Percentiles rank a stretch among this genome's conserved stretches.
Conservation (phyloP, 2,888 invertebrate genomes). For the Caenorhabditis sp. region DNA sequence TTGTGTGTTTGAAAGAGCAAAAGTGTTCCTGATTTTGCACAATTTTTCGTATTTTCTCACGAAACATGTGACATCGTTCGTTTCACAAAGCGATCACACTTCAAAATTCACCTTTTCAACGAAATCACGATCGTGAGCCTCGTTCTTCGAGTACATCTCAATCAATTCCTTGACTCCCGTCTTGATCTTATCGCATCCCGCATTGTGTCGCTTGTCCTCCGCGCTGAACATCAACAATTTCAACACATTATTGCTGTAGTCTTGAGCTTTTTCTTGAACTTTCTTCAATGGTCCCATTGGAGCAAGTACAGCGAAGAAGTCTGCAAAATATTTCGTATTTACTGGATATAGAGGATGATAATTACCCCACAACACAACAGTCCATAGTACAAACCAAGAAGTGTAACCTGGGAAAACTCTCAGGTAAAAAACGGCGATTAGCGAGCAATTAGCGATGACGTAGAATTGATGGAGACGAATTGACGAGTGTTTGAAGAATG, state of each 20-base stretch:
- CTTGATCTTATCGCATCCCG: slow-evolving; percentile 12
- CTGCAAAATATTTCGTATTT: too few relatives aligned
- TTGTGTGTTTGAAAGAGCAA: too few relatives aligned
- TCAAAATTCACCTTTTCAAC: slow-evolving; percentile 14
- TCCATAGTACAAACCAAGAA: slow-evolving; percentile 57
- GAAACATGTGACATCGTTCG: not conserved
- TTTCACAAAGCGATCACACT: not conserved
- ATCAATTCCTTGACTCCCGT: slow-evolving; percentile 21
- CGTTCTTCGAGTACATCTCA: slow-evolving; percentile 21
- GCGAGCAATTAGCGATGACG: slow-evolving; percentile 58
- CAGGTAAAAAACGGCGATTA: slow-evolving; percentile 60
- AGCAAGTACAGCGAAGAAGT: slow-evolving; percentile 60
- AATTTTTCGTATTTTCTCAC: not conserved
- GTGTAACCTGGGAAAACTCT: slow-evolving; percentile 55
- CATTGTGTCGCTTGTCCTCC: slow-evolving; percentile 18
- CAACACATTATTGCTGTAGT: slow-evolving; percentile 59
- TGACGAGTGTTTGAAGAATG: slow-evolving; percentile 44
- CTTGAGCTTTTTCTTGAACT: slow-evolving; percentile 55
- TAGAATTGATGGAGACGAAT: slow-evolving; percentile 53
- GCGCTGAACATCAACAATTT: slow-evolving; percentile 61
- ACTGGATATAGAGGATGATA: too few relatives aligned
- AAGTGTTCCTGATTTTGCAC: too few relatives aligned
- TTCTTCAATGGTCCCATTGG: slow-evolving; percentile 58
- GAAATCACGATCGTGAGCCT: slow-evolving; percentile 27
- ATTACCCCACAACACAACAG: slow-evolving; percentile 59